Evolutionary conservation across 2,888 invertebrate genomes (phyloP).

Genomic region (Oxycera nigricornis): DNA sequence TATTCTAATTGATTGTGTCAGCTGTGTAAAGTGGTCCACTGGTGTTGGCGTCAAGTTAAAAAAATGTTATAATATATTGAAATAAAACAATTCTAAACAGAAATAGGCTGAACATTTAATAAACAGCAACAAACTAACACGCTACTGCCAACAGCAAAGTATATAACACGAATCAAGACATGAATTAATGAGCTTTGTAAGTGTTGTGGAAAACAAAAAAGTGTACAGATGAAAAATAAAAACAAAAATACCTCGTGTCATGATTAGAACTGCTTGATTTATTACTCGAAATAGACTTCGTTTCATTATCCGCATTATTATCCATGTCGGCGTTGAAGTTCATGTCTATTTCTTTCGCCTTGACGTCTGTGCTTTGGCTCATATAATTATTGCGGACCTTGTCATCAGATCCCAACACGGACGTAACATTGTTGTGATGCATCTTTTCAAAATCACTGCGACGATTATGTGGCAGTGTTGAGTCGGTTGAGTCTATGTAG

Average conservation of each 20-base stretch:
- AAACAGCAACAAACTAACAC: conserved; percentile 21
- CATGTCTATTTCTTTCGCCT: conserved; percentile 23
- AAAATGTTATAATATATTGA: too few species aligned
- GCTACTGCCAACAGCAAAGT: background rate
- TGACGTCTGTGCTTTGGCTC: conserved; percentile 20
- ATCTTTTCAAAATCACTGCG: conserved; percentile 27
- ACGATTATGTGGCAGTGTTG: conserved; percentile 52
- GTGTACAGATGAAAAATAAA: background rate
- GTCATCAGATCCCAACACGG: conserved; percentile 12
- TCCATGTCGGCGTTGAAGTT: conserved; percentile 71
- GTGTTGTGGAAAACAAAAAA: background rate
- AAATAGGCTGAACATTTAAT: too few species aligned
- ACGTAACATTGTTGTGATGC: conserved; percentile 35
- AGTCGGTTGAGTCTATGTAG: conserved; percentile 43
- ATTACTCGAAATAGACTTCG: conserved; percentile 85
- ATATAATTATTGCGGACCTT: conserved; percentile 17
- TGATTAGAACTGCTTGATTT: conserved; percentile 80
- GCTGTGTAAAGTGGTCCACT: too few species aligned
- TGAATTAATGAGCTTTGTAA: background rate
- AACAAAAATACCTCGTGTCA: conserved; percentile 67
- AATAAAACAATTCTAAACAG: too few species aligned
- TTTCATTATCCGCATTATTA: conserved; percentile 89
- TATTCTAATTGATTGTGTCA: too few species aligned
- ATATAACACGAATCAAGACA: background rate
- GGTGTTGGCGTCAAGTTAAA: too few species aligned